Conservation (phyloP, 2,797 vertebrate genomes). For the Gallinago nigripennis region DNA sequence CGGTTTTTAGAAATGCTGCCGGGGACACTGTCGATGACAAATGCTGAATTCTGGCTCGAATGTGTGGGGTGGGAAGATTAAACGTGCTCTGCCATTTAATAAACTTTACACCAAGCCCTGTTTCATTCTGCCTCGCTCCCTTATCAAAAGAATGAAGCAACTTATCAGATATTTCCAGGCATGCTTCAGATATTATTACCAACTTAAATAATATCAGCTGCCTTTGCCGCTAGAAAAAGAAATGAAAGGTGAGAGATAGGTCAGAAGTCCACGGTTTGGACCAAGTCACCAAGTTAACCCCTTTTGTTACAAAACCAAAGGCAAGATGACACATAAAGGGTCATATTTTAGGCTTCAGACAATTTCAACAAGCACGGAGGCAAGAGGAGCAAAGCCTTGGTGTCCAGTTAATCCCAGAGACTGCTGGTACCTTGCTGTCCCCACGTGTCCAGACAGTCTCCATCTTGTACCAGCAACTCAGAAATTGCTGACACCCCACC, state of each 20-base stretch:
- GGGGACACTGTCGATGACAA: neutral
- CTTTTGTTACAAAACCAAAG: neutral
- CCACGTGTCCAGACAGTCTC: neutral
- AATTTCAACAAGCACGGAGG: neutral
- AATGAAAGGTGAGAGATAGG: neutral
- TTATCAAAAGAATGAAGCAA: constrained; percentile 39
- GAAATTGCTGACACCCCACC: neutral
- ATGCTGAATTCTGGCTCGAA: neutral
- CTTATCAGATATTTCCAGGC: constrained; percentile 47
- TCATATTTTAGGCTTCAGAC: neutral
- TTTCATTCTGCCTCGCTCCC: neutral
- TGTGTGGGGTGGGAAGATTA: neutral
- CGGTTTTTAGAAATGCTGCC: neutral
- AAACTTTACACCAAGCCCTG: constrained; percentile 12
- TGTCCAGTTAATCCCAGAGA: neutral
- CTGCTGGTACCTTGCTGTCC: neutral
- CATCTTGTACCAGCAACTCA: neutral
- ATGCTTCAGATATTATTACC: constrained; percentile 19
- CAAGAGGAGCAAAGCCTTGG: neutral
- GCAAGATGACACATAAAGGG: neutral
- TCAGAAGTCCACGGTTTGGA: neutral
- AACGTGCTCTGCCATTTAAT: constrained; percentile 21
- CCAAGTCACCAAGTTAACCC: neutral
- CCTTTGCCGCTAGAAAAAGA: neutral
- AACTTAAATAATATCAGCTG: constrained; percentile 1